Conservation (phyloP, 2,113 vertebrate genomes). For the Archilochus colubris region DNA sequence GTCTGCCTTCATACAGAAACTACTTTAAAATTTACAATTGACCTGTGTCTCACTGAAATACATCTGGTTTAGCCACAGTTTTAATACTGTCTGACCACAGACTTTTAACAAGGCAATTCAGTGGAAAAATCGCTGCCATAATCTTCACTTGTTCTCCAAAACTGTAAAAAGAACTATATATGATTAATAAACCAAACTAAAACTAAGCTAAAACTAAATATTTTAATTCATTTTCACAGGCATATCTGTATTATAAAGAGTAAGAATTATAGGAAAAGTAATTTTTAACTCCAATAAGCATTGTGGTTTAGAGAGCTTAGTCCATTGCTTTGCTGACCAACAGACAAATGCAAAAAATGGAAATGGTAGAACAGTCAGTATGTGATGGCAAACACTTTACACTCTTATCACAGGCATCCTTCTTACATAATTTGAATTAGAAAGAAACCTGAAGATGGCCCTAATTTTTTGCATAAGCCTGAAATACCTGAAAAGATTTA, state of each 20-base stretch:
- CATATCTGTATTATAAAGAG: not conserved
- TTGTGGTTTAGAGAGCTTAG: not conserved
- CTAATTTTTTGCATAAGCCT: not conserved
- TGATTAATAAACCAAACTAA: not conserved
- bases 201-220: not conserved
- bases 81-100: slow-evolving; percentile 10
- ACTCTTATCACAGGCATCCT: not conserved
- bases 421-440: not conserved
- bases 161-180: not conserved
- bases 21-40: slow-evolving; percentile 33
- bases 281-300: not conserved
- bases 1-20: slow-evolving; percentile 61
- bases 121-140: not conserved
- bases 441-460: not conserved
- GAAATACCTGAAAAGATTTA: not conserved
- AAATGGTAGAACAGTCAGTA: not conserved
- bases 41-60: slow-evolving; percentile 30
- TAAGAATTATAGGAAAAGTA: not conserved
- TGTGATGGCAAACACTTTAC: not conserved
- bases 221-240: slow-evolving; percentile 2
- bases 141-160: not conserved
- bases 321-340: not conserved
- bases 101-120: not conserved
- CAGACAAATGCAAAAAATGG: not conserved
- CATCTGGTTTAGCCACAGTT: slow-evolving; percentile 11